Evolutionary conservation across 1,140 invertebrate genomes (phyloP).

Genomic region (Papilio xuthus): DNA sequence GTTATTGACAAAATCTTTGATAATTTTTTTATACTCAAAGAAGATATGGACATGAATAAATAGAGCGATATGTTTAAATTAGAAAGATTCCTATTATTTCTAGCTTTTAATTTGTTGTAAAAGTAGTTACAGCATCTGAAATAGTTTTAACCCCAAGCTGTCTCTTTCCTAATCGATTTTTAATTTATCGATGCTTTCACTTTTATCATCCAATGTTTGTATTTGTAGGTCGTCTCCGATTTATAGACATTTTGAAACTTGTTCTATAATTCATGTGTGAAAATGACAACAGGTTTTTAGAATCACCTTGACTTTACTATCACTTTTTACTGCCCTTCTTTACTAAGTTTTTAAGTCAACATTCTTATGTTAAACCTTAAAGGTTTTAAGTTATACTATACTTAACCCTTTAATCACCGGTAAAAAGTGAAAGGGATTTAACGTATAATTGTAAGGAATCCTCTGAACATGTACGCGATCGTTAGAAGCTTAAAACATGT

Average conservation of each 20-base stretch:
- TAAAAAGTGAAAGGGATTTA: background rate
- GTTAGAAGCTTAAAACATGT: constrained; percentile 37
- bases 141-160: background rate
- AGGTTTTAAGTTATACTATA: no score
- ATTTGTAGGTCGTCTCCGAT: constrained; percentile 35
- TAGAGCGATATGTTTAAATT: background rate
- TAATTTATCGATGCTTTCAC: constrained; percentile 54
- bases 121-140: background rate
- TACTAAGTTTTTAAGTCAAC: background rate
- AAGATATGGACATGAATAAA: no score
- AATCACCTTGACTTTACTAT: constrained; percentile 13
- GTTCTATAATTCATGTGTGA: constrained; percentile 27
- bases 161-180: constrained; percentile 51
- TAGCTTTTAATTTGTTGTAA: background rate
- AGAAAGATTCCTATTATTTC: background rate
- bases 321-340: constrained; percentile 6
- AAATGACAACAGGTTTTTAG: constrained; percentile 18
- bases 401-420: background rate
- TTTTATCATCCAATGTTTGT: constrained; percentile 43
- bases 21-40: no score
- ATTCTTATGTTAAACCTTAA: background rate
- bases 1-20: background rate
- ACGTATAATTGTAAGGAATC: no score
- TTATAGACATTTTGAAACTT: constrained; percentile 32
- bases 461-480: constrained; percentile 17